Percentiles rank a stretch among this genome's conserved stretches.
Evolutionary conservation across 2,797 vertebrate genomes (phyloP).

Genomic region (Scleropages formosus): DNA sequence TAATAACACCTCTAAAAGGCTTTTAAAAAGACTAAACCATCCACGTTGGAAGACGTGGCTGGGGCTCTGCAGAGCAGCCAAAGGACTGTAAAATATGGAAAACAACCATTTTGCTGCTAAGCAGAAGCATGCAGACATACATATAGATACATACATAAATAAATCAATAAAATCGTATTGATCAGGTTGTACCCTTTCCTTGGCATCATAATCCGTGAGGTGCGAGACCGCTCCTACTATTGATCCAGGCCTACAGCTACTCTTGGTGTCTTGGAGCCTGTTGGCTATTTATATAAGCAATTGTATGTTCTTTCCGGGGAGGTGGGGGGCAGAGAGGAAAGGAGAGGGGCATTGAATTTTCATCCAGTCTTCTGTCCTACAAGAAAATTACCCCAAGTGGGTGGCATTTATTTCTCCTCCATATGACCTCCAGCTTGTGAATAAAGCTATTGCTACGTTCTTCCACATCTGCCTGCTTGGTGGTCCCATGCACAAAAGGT

Average conservation of each 20-base stretch:
- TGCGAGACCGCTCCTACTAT: neutral
- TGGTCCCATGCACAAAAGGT: too few species aligned
- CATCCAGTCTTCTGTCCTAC: slow-evolving; percentile 4
- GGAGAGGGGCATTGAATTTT: neutral
- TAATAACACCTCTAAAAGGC: neutral
- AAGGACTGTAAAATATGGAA: neutral
- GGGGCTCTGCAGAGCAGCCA: neutral
- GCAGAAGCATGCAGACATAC: too few species aligned
- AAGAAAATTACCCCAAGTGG: slow-evolving; percentile 6
- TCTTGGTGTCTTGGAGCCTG: neutral
- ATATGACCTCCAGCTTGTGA: neutral
- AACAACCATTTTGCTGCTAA: slow-evolving; percentile 2
- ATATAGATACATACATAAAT: slow-evolving; percentile 9
- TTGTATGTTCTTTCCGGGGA: neutral
- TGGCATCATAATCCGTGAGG: neutral
- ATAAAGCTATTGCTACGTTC: neutral
- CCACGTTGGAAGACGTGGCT: neutral
- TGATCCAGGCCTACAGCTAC: slow-evolving; percentile 9
- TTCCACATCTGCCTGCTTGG: too few species aligned
- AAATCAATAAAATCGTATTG: slow-evolving; percentile 18
- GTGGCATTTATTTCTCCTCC: neutral
- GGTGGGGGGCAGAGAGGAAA: too few species aligned
- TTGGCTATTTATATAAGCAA: slow-evolving; percentile 10
- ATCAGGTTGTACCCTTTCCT: neutral
- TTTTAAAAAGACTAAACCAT: neutral